Evolutionary conservation across 35 echinoderm and acorn worm species (phyloP).

Genomic region (Strongylocentrotus purpuratus): DNA sequence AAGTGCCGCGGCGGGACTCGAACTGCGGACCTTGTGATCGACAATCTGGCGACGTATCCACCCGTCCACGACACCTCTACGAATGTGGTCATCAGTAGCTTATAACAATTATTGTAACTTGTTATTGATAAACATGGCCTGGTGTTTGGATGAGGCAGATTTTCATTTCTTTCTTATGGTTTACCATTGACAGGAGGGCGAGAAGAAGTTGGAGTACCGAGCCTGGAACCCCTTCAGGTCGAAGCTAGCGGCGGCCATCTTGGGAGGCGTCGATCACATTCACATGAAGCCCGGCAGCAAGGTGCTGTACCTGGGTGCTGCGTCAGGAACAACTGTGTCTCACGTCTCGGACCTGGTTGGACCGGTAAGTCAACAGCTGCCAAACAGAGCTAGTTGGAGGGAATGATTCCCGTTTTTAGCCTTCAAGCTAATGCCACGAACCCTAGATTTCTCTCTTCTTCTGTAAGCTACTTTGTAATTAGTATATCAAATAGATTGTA

Average conservation of each 20-base stretch:
- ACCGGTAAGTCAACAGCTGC: constrained; percentile 67
- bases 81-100: background rate
- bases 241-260: constrained; percentile 93
- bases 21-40: too few relatives aligned
- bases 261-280: constrained; percentile 94
- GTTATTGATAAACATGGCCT: background rate
- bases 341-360: constrained; percentile 97
- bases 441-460: too few relatives aligned
- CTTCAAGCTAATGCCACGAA: too few relatives aligned
- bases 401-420: too few relatives aligned
- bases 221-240: constrained; percentile 99
- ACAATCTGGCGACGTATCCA: too few relatives aligned
- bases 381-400: too few relatives aligned
- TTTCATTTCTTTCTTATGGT: background rate
- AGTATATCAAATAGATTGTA: too few relatives aligned
- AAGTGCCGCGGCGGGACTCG: too few relatives aligned
- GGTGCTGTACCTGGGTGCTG: constrained; percentile 87
- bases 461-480: too few relatives aligned
- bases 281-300: constrained; percentile 87
- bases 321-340: constrained; percentile 95
- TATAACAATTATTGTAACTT: too few relatives aligned
- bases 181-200: constrained; percentile 69
- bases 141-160: background rate
- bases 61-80: too few relatives aligned
- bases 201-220: constrained; percentile 90